Evolutionary conservation across 1,140 invertebrate species (phyloP).

Genomic region (Wasmannia auropunctata): DNA sequence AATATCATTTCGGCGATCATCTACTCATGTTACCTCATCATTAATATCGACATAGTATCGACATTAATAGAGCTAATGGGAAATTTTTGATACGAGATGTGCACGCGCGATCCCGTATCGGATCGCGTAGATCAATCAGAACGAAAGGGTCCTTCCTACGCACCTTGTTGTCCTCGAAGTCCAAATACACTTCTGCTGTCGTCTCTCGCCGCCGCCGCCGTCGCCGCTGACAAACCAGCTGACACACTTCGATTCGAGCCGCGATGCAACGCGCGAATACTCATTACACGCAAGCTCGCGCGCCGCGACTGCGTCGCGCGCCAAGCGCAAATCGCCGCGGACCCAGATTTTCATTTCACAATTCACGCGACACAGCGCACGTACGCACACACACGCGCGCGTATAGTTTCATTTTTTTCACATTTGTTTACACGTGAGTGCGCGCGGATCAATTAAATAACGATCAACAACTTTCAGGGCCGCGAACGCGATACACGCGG

Average conservation of each 20-base stretch:
- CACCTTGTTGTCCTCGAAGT: slow-evolving; percentile 8
- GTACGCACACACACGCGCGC: no score
- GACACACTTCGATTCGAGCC: not conserved
- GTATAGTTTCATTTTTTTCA: not conserved
- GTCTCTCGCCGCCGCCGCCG: not conserved
- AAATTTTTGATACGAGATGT: not conserved
- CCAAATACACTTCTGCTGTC: not conserved
- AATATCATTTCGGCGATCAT: not conserved
- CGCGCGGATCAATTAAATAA: not conserved
- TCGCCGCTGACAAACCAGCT: no score
- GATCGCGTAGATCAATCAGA: not conserved
- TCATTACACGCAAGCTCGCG: not conserved
- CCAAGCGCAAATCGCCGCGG: no score
- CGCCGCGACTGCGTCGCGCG: not conserved
- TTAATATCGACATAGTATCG: not conserved
- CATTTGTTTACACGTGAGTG: not conserved
- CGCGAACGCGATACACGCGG: not conserved
- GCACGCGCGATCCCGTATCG: no score
- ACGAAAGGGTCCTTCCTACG: not conserved
- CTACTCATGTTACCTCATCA: not conserved
- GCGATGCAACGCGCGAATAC: not conserved
- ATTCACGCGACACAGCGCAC: not conserved
- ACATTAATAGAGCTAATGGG: not conserved
- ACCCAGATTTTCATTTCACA: no score
- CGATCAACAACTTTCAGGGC: not conserved